Evolutionary conservation across 2,888 invertebrate species (phyloP), one percentile per base, ranked within the genome.

Genomic region (Thymelicus sylvestris): DNA sequence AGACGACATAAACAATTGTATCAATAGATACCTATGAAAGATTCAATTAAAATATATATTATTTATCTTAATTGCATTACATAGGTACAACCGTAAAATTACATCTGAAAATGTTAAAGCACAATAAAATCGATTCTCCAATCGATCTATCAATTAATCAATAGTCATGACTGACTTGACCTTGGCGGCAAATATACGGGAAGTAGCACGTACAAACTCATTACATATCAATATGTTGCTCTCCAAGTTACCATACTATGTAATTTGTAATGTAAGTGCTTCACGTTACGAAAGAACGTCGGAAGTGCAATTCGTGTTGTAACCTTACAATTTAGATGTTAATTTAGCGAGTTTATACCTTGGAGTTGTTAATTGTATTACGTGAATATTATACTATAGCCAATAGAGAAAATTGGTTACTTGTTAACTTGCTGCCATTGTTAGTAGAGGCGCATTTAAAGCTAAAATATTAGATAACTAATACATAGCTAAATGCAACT

Each of bases 181-280:
- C 67, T 67, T 61, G 67, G 12, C 15, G 50, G 19, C 48, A 67
- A 59, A 24, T 60, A 57, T 41, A 48, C 50, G 60, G 60, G 67
- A 60, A 50, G 60, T 50, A 39, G 60, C 60, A 41, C 60, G n/a
- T 60, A 60, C 60, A 3, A 50, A 52, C 55, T 24, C 24, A 55
- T 55, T 55, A 57, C 31, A 7, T 13, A 57, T 2, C 31, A 57
- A 57, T 19, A 57, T 57, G 31, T 55, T 24, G 55, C 8, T 55
- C 55, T 55, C 55, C 8, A 19, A 52, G 8, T 7, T 52, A 52
- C 15, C 15, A 15, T 19, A 15, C 50, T 52, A 19, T 19, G 50
- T 52, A 52, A 41, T 39, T 60, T 59, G 13, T 60, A 60, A 41
- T 15, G 41, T 60, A 60, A 60, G 60, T 41, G 41, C 60, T 41